Conservation (phyloP, 2,888 invertebrate species). For the Drosophila formosana region DNA sequence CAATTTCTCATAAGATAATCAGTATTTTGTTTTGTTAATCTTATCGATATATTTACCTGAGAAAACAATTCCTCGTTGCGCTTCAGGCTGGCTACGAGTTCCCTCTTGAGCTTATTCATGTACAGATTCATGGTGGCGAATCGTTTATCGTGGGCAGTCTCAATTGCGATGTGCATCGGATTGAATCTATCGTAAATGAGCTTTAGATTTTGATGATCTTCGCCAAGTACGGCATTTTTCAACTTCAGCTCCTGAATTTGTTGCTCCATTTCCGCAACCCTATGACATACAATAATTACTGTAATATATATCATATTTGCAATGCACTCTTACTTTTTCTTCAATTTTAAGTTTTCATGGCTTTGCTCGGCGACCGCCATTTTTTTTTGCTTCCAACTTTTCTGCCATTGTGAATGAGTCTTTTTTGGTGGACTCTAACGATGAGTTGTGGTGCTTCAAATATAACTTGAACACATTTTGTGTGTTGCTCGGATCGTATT, state of each 20-base stretch:
- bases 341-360: slow-evolving; percentile 17
- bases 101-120: neutral
- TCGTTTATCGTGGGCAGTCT: slow-evolving; percentile 25
- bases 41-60: slow-evolving; percentile 13
- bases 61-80: neutral
- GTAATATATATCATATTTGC: neutral
- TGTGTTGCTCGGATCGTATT: slow-evolving; percentile 13
- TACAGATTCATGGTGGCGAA: neutral
- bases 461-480: slow-evolving; percentile 18
- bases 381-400: slow-evolving; percentile 19
- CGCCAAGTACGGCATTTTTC: neutral
- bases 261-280: neutral
- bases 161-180: slow-evolving; percentile 15
- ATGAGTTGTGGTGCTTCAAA: neutral
- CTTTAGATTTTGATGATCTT: neutral
- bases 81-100: neutral
- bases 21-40: no score
- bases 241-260: neutral
- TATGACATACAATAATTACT: neutral
- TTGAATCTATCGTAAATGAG: neutral
- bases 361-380: neutral
- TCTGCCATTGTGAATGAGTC: neutral
- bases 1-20: no score
- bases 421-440: no score
- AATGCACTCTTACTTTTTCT: slow-evolving; percentile 19